These are phyloP conservation scores for Drosophila putrida DNA, from an alignment of 2,888 invertebrate genomes.

Conservation along the genomic window DNA sequence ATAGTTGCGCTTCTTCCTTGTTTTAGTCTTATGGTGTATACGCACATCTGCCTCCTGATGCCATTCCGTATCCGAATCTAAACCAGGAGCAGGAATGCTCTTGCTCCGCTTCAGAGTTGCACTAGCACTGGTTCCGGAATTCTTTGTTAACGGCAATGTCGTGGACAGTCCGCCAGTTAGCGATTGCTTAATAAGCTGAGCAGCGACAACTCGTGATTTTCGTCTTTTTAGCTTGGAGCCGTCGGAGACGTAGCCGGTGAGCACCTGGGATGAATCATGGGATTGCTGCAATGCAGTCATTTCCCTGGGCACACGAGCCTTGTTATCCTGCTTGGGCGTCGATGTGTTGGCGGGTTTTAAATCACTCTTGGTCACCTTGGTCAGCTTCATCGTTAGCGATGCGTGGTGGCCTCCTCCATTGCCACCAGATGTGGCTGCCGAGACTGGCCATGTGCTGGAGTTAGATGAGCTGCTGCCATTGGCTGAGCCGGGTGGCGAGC, in stretches of 20 bases:
- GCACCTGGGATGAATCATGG: constrained; percentile 89
- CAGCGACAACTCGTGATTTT: constrained; percentile 52
- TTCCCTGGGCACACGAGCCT: constrained; percentile 86
- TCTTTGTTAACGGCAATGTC: constrained; percentile 26
- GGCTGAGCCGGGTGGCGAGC: constrained; percentile 59
- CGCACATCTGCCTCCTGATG: neutral
- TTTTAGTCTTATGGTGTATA: neutral
- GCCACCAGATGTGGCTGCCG: constrained; percentile 30
- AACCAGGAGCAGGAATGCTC: constrained; percentile 56
- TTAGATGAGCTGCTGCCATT: constrained; percentile 62
- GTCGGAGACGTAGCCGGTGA: constrained; percentile 87
- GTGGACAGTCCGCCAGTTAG: constrained; percentile 25
- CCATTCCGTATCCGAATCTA: constrained; percentile 46
- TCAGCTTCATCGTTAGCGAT: constrained; percentile 72
- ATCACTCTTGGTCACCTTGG: constrained; percentile 53
- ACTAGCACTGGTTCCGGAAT: neutral
- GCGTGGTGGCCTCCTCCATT: constrained; percentile 34
- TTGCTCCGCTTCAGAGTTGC: constrained; percentile 55
- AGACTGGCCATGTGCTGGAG: constrained; percentile 45
- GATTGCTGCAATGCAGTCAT: constrained; percentile 88
- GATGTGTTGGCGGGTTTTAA: constrained; percentile 32
- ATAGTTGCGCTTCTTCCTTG: constrained; percentile 31
- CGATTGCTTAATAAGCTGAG: constrained; percentile 22
- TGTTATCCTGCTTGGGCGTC: constrained; percentile 63
- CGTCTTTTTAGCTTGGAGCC: constrained; percentile 85